Conservation (phyloP, 2,888 invertebrate species). For the Malthinus seriepunctatus region DNA sequence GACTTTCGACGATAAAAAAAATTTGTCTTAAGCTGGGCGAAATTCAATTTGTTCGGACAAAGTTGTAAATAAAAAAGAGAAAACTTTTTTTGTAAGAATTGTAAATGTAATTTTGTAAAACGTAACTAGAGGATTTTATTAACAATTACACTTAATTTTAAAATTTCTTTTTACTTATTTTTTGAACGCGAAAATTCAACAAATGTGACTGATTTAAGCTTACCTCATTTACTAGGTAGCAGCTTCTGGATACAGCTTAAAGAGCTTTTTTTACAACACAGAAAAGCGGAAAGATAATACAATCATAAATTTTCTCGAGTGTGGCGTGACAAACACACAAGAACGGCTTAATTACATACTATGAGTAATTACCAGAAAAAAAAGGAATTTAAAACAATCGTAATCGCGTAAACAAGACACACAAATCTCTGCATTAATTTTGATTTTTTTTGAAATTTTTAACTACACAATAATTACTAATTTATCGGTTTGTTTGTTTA, state of each 20-base stretch:
- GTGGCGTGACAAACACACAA: constrained; percentile 27
- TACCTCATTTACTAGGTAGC: constrained; percentile 9
- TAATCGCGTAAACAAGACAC: constrained; percentile 4
- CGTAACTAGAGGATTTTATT: no score
- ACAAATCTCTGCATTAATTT: constrained; percentile 5
- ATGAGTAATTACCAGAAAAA: constrained; percentile 28
- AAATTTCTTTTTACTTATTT: no score
- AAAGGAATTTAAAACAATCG: constrained; percentile 16
- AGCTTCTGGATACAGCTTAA: constrained; percentile 14
- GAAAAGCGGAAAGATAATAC: constrained; percentile 24
- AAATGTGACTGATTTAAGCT: constrained; percentile 9
- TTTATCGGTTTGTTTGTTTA: constrained; percentile 1
- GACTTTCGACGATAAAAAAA: no score
- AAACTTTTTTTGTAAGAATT: no score
- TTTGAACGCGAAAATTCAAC: not conserved
- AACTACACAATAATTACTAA: not conserved
- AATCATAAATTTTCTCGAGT: constrained; percentile 21
- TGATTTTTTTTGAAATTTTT: not conserved
- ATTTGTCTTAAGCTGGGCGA: no score
- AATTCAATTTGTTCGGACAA: no score
- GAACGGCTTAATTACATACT: constrained; percentile 27
- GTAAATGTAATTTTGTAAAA: no score
- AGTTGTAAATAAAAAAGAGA: no score
- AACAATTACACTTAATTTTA: no score
- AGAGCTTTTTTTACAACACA: constrained; percentile 17